Conservation (phyloP, 2,113 vertebrate species). For the Caretta caretta region DNA sequence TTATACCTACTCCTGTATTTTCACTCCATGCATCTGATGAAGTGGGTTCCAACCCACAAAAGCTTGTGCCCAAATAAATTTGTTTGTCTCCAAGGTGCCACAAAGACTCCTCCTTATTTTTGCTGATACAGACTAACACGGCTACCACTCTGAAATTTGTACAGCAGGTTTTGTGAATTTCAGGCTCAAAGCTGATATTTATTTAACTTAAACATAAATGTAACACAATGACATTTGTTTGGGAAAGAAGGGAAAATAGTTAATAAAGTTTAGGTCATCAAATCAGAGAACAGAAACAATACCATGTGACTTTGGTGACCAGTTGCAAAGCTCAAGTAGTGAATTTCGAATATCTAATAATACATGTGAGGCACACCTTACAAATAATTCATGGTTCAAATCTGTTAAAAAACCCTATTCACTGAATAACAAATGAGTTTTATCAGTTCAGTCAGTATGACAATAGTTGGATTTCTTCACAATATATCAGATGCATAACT, state of each 20-base stretch:
- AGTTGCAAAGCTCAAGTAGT: neutral
- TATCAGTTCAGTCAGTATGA: neutral
- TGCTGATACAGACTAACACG: too few species aligned
- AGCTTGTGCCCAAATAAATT: too few species aligned
- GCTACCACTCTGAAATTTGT: neutral
- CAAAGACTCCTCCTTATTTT: too few species aligned
- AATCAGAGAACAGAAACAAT: neutral
- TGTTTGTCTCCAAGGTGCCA: too few species aligned
- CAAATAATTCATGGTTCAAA: neutral
- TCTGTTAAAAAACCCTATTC: neutral
- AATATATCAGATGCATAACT: neutral
- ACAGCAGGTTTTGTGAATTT: neutral
- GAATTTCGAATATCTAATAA: neutral
- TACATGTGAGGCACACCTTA: rapidly evolving
- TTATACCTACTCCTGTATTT: too few species aligned
- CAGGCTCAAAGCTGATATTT: neutral
- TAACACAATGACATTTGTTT: neutral
- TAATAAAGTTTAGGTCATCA: rapidly evolving
- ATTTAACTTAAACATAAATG: neutral
- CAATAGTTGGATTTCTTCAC: neutral
- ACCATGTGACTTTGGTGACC: neutral
- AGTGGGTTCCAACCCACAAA: too few species aligned
- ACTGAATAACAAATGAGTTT: neutral
- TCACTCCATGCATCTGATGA: too few species aligned
- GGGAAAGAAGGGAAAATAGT: neutral